Evolutionary conservation across 2,888 invertebrate species (phyloP).

Genomic region (Choreutis nemorana): DNA sequence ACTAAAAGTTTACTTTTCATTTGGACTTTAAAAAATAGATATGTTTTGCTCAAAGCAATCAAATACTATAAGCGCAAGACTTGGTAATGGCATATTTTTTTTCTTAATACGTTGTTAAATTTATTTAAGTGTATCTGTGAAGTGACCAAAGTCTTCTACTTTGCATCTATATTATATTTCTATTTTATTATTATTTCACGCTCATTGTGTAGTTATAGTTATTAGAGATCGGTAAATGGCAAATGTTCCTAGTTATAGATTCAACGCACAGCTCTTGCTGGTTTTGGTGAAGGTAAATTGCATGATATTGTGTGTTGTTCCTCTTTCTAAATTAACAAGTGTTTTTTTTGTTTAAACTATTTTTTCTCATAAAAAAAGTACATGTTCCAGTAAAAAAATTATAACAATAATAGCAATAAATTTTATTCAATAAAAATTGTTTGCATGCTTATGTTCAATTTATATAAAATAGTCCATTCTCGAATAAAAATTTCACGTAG

Average conservation of each 20-base stretch:
- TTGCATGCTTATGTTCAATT: conserved; percentile 24
- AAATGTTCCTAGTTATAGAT: conserved; percentile 32
- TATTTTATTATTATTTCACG: conserved; percentile 23
- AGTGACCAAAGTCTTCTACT: conserved; percentile 24
- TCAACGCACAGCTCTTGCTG: conserved; percentile 38
- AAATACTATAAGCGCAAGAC: too few species aligned
- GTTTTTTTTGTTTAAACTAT: conserved; percentile 16
- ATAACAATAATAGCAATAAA: conserved; percentile 10
- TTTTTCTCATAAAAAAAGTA: conserved; percentile 6
- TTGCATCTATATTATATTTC: too few species aligned
- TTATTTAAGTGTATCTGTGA: too few species aligned
- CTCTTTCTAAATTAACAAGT: conserved; percentile 30
- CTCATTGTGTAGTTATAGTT: conserved; percentile 19
- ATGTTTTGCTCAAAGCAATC: too few species aligned
- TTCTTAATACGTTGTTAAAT: too few species aligned
- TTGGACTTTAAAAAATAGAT: too few species aligned
- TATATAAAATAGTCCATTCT: conserved; percentile 38
- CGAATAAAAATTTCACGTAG: conserved; percentile 12
- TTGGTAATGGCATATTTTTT: too few species aligned
- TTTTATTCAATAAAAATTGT: conserved; percentile 12
- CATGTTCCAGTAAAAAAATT: conserved; percentile 9
- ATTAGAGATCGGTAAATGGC: conserved; percentile 30
- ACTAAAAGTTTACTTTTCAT: conserved; percentile 1
- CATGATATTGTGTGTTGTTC: conserved; percentile 39
- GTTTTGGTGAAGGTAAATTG: conserved; percentile 60